phyloP scores from a whole-genome alignment of 2,113 vertebrate genomes.

The Myxocyprinus asiaticus region DNA sequence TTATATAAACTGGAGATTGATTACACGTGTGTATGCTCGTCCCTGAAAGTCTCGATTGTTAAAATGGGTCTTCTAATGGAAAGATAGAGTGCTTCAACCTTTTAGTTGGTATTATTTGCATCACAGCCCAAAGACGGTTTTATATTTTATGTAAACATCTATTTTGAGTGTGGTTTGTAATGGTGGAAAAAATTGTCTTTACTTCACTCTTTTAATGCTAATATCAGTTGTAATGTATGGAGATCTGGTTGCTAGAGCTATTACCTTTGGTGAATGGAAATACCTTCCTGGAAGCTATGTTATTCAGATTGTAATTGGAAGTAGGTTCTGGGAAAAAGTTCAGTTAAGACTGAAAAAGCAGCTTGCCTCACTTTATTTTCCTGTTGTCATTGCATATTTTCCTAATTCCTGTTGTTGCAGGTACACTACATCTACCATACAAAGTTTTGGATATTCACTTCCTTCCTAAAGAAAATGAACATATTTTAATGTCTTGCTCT shows the following conservation, averaged over 20 bases:
- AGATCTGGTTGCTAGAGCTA: slow-evolving; percentile 1
- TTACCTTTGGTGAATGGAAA: background rate
- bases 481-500: slow-evolving; percentile 55
- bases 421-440: background rate
- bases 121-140: background rate
- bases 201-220: slow-evolving; percentile 17
- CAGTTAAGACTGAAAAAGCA: background rate
- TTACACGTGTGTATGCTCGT: slow-evolving; percentile 47
- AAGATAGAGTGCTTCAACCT: slow-evolving; percentile 8
- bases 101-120: slow-evolving; percentile 26
- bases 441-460: slow-evolving; percentile 11
- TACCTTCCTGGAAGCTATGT: slow-evolving; percentile 6
- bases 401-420: background rate
- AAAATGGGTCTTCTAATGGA: slow-evolving; percentile 28
- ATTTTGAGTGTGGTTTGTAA: background rate
- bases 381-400: background rate
- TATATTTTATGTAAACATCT: background rate
- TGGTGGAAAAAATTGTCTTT: background rate
- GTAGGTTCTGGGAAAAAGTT: slow-evolving; percentile 4
- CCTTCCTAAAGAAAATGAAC: slow-evolving; percentile 37
- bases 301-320: slow-evolving; percentile 13
- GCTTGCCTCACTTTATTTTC: no score
- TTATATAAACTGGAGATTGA: slow-evolving; percentile 53
- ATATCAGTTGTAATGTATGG: slow-evolving; percentile 32
- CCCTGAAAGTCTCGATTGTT: slow-evolving; percentile 50